These are phyloP conservation scores for Porites cylindrica DNA, from an alignment of 92 coral and sea anemone genomes.

Conservation along the genomic window DNA sequence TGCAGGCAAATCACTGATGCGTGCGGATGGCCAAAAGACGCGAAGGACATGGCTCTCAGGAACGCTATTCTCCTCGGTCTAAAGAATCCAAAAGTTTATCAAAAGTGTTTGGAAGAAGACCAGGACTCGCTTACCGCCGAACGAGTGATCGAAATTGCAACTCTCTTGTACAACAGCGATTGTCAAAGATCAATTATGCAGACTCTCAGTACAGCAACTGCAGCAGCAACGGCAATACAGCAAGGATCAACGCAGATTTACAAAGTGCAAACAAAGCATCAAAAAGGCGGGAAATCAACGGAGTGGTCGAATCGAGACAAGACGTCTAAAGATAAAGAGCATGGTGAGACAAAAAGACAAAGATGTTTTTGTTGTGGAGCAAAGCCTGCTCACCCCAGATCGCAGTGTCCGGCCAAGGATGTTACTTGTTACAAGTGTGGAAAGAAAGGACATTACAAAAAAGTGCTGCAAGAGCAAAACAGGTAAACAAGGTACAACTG, in stretches of 20 bases:
- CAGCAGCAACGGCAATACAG: neutral
- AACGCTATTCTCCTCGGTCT: neutral
- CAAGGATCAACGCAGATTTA: neutral
- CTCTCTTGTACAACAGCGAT: conserved; percentile 12
- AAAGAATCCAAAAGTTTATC: neutral
- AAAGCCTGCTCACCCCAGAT: neutral
- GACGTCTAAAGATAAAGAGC: neutral
- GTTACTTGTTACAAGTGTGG: conserved; percentile 6
- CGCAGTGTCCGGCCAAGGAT: conserved; percentile 27
- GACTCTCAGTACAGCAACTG: conserved; percentile 7
- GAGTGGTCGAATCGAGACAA: neutral
- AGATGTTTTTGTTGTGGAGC: neutral
- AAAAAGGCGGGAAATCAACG: neutral
- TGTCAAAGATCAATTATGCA: conserved; percentile 24
- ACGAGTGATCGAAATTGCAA: conserved; percentile 13
- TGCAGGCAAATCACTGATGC: conserved; percentile 6
- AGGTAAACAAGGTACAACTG: neutral
- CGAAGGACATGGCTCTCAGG: conserved; percentile 4
- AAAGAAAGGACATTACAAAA: conserved; percentile 14
- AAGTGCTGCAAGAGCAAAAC: conserved; percentile 35
- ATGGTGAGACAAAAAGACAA: too few species aligned
- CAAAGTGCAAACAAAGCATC: conserved; percentile 9
- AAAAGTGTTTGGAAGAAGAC: conserved; percentile 29
- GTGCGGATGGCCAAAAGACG: conserved; percentile 31
- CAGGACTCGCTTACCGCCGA: conserved; percentile 3